phyloP scores from a whole-genome alignment of 1,140 invertebrate genomes.

The Formica selysi region DNA sequence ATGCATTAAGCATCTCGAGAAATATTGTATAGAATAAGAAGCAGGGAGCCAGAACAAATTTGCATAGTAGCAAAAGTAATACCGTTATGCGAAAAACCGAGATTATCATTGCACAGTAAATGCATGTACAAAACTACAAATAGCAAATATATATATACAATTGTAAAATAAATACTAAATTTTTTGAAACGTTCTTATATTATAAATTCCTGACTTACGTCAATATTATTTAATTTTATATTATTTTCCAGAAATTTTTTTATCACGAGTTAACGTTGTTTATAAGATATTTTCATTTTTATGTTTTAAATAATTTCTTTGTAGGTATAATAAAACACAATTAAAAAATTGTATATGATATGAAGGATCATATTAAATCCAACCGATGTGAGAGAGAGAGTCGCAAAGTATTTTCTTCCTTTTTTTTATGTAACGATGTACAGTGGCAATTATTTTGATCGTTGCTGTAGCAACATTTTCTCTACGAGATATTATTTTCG shows the following conservation, averaged over 20 bases:
- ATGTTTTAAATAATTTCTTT: not conserved
- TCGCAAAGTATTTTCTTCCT: no score
- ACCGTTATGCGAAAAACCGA: constrained; percentile 25
- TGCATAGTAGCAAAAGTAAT: constrained; percentile 19
- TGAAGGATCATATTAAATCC: constrained; percentile 1
- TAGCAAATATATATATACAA: constrained; percentile 2
- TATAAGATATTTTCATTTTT: not conserved
- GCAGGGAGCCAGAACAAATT: constrained; percentile 2
- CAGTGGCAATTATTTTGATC: no score
- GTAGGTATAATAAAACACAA: not conserved
- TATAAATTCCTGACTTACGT: not conserved
- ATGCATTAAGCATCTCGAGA: constrained; percentile 5
- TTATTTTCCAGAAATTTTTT: not conserved
- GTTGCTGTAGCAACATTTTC: not conserved
- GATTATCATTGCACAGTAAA: constrained; percentile 22
- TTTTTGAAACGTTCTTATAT: not conserved
- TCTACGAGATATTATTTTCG: not conserved
- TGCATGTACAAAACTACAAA: constrained; percentile 4
- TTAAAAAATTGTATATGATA: constrained; percentile 3
- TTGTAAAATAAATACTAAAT: constrained; percentile 13
- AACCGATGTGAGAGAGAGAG: not conserved
- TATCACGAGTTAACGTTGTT: not conserved
- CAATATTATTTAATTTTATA: not conserved
- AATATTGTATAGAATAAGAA: constrained; percentile 17
- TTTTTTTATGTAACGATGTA: no score